Evolutionary conservation across 2,113 vertebrate genomes (phyloP).

Genomic region (Rallus limicola): DNA sequence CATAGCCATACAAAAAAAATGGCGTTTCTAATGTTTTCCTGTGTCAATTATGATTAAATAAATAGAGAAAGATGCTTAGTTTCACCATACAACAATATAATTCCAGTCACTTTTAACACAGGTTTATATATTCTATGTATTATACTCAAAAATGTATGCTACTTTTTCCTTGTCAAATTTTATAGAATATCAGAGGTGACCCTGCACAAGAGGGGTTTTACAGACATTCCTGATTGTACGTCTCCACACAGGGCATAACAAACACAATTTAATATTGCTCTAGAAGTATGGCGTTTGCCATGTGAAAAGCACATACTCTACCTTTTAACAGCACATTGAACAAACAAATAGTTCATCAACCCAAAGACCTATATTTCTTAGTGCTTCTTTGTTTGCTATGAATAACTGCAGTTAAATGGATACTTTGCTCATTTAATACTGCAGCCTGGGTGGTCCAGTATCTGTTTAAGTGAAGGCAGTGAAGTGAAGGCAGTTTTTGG

Average conservation of each 20-base stretch:
- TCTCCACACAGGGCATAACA: fast-evolving
- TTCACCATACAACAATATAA: not conserved
- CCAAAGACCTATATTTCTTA: not conserved
- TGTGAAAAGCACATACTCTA: not conserved
- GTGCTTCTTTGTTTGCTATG: not conserved
- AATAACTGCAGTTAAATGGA: not conserved
- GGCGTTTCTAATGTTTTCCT: not conserved
- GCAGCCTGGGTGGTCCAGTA: not conserved
- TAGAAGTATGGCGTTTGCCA: not conserved
- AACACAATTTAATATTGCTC: not conserved
- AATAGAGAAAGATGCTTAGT: not conserved
- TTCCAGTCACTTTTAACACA: not conserved
- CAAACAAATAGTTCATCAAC: not conserved
- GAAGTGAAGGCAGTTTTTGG: not conserved
- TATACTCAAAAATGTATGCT: not conserved
- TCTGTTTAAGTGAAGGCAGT: too few relatives aligned
- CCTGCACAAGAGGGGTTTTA: not conserved
- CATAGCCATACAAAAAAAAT: not conserved
- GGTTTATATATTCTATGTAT: not conserved
- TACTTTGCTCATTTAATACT: not conserved
- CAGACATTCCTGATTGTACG: not conserved
- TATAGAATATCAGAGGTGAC: not conserved
- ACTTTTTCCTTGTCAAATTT: not conserved
- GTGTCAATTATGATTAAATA: not conserved
- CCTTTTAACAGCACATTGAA: not conserved